Base-by-base conservation (phyloP, 2,113 vertebrate genomes). In the Halcyon malimbica region DNA sequence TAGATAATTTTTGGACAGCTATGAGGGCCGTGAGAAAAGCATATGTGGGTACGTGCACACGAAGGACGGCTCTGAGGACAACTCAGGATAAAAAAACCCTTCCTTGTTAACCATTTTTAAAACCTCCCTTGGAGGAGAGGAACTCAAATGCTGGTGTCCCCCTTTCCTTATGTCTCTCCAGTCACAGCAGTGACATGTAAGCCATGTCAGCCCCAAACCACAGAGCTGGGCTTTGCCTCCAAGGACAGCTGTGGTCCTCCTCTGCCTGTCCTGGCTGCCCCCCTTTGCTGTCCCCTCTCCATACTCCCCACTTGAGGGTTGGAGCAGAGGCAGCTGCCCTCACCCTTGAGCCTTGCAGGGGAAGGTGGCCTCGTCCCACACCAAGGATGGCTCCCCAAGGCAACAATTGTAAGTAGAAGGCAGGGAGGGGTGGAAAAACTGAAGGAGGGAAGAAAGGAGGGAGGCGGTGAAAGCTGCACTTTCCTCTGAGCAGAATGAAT, bases 21-120 rank as follows among this genome's bases (percentile, higher is more conserved):
- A 0, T 1, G 23, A 64, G 1, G 5, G 17, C 37, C 2, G 16
- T 17, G 13, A 83, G 86, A 65, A 73, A 83, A 88, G 19, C 21
- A 0, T 44, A 8, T 1, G 3, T 4, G 79, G 44, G 10, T 3
- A 37, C 33, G 24, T 2, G n/a, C 19, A 25, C n/a, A 29, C 0
- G 2, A 41, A 65, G 54, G 31, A 28, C n/a, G 17, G 41, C 28
- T 53, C 46, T 42, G 11, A 41, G 71, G 57, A 46, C 33, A 42
- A 7, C 4, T 69, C 37, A 5, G 35, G 69, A 57, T 35, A 8
- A 56, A 70, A 71, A 37, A 2, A 6, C 51, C 0, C 13, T 4
- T 21, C 28, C 51, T 62, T 4, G 2, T 21, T 42, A 37, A 44
- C 1, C 5, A 10, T 33, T 69, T 83, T 54, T 54, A 17, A 70